Evolutionary conservation across 2,888 invertebrate species (phyloP).

Genomic region (Papilio gigon): DNA sequence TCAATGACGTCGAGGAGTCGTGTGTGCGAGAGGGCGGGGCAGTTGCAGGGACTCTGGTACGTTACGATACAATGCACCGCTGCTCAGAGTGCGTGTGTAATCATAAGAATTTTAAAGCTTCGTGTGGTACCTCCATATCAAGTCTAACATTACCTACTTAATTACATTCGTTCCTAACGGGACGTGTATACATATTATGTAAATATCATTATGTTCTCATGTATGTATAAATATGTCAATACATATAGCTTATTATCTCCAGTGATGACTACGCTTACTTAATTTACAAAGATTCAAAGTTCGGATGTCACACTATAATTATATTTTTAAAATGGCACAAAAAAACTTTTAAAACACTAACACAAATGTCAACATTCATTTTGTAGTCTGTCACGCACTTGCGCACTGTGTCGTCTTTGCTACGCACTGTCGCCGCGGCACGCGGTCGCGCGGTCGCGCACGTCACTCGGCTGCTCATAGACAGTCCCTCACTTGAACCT

Average conservation of each 20-base stretch:
- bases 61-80: constrained; percentile 58
- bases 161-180: constrained; percentile 82
- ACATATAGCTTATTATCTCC: constrained; percentile 79
- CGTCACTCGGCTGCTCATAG: constrained; percentile 52
- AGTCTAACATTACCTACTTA: constrained; percentile 77
- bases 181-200: constrained; percentile 82
- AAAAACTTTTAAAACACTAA: constrained; percentile 82
- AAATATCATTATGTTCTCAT: constrained; percentile 79
- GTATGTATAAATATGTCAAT: constrained; percentile 82
- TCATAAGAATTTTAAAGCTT: constrained; percentile 83
- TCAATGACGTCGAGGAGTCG: constrained; percentile 9
- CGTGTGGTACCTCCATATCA: constrained; percentile 79
- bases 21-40: constrained; percentile 35
- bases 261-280: constrained; percentile 79
- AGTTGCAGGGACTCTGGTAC: constrained; percentile 49
- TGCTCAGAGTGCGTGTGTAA: constrained; percentile 80
- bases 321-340: constrained; percentile 82
- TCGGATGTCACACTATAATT: constrained; percentile 81
- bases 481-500: constrained; percentile 52
- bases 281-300: constrained; percentile 80
- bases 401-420: constrained; percentile 53
- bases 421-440: constrained; percentile 51
- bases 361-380: constrained; percentile 79
- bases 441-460: no score
- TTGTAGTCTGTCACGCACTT: constrained; percentile 69